Percentiles rank a stretch among this genome's conserved stretches.
phyloP scores from a whole-genome alignment of 2,113 vertebrate genomes.

The Tursiops truncatus region DNA sequence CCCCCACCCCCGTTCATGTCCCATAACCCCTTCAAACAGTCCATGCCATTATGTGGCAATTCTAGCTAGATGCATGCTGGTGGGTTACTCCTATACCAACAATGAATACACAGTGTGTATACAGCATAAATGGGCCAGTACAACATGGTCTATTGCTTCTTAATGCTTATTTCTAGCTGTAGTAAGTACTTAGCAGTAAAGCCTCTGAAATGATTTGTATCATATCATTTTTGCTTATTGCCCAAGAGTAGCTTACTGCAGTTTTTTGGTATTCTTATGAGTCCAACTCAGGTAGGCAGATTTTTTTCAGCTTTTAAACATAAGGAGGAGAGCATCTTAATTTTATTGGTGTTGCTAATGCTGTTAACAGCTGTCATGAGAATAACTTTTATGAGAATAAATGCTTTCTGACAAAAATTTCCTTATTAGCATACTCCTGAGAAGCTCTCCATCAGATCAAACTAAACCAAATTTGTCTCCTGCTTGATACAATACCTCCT shows the following conservation, averaged over 20 bases:
- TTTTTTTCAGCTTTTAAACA: constrained; percentile 36
- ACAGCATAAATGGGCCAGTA: constrained; percentile 55
- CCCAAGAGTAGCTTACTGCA: neutral
- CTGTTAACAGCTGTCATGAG: constrained; percentile 57
- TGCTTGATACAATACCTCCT: neutral
- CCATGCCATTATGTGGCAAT: neutral
- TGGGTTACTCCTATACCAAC: neutral
- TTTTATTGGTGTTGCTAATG: constrained; percentile 66
- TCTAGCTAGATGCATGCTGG: neutral
- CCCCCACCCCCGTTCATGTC: neutral
- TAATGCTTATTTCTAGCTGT: neutral
- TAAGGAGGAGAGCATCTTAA: constrained; percentile 40
- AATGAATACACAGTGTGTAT: neutral
- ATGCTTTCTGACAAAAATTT: constrained; percentile 58
- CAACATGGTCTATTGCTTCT: constrained; percentile 33
- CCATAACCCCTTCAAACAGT: neutral
- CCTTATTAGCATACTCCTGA: constrained; percentile 30
- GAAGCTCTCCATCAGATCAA: constrained; percentile 27
- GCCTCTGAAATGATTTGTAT: constrained; percentile 62
- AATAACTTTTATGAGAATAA: constrained; percentile 69
- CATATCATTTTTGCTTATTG: constrained; percentile 50
- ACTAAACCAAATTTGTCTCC: constrained; percentile 33
- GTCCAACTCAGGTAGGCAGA: constrained; percentile 6
- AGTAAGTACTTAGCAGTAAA: constrained; percentile 47
- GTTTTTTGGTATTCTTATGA: constrained; percentile 40